Percentiles rank a stretch among this genome's conserved stretches.
Conservation (phyloP, 2,888 invertebrate species). For the Caenorhabditis drosophilae region DNA sequence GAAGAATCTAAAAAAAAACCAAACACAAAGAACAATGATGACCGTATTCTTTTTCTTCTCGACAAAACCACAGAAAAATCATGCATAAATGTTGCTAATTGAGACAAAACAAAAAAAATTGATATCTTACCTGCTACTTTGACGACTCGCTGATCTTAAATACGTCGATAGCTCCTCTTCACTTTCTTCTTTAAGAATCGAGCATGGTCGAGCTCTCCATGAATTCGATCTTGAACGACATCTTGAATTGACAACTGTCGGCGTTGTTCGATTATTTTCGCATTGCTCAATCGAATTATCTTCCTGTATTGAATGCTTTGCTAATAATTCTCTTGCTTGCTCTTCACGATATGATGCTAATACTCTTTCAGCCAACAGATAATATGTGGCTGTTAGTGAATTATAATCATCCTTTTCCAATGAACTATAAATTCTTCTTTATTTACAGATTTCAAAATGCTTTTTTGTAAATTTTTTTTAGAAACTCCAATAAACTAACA, state of each 20-base stretch:
- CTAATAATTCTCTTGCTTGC: slow-evolving; percentile 60
- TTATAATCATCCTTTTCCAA: slow-evolving; percentile 94
- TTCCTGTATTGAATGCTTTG: slow-evolving; percentile 21
- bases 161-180: slow-evolving; percentile 76
- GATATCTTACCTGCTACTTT: slow-evolving; percentile 61
- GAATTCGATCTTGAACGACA: slow-evolving; percentile 63
- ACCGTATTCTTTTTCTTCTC: neutral
- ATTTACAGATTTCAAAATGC: too few species aligned
- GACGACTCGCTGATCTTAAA: slow-evolving; percentile 65
- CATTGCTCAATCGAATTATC: too few species aligned
- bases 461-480: too few species aligned
- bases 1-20: slow-evolving; percentile 29
- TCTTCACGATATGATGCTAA: slow-evolving; percentile 79
- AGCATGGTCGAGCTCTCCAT: slow-evolving; percentile 59
- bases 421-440: slow-evolving; percentile 73
- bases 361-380: slow-evolving; percentile 89
- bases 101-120: neutral
- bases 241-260: slow-evolving; percentile 11
- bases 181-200: slow-evolving; percentile 78
- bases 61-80: neutral
- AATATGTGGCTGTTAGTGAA: slow-evolving; percentile 97
- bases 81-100: neutral
- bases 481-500: too few species aligned
- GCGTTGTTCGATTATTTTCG: neutral
- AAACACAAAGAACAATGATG: neutral